phyloP scores from a whole-genome alignment of 2,113 vertebrate genomes.

The Takifugu bimaculatus region DNA sequence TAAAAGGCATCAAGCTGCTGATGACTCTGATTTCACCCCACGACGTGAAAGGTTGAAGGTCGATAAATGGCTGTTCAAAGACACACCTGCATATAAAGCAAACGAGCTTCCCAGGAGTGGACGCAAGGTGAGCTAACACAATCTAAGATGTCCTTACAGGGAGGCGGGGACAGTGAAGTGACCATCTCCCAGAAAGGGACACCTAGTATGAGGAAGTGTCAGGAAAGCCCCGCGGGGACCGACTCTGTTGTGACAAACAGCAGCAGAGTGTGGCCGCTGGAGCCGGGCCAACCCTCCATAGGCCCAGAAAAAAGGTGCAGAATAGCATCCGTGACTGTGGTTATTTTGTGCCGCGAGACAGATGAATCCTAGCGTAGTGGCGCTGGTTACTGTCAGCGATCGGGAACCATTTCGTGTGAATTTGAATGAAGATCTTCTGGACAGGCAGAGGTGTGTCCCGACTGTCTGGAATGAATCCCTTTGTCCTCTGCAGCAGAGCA shows the following conservation, averaged over 20 bases:
- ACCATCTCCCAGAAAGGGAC: slow-evolving; percentile 40
- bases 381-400: not conserved
- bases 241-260: slow-evolving; percentile 25
- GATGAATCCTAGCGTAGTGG: too few relatives aligned
- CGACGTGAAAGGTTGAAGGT: slow-evolving; percentile 11
- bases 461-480: not conserved
- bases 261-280: not conserved
- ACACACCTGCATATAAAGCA: not conserved
- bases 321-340: too few relatives aligned
- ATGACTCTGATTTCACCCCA: slow-evolving; percentile 13
- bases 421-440: not conserved
- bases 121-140: slow-evolving; percentile 41
- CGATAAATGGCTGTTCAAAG: slow-evolving; percentile 30
- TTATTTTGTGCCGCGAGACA: too few relatives aligned
- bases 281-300: too few relatives aligned
- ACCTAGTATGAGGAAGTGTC: slow-evolving; percentile 50
- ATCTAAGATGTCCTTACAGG: slow-evolving; percentile 4
- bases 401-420: not conserved
- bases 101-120: slow-evolving; percentile 13
- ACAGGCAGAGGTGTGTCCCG: not conserved
- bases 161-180: slow-evolving; percentile 16
- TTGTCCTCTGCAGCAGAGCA: not conserved
- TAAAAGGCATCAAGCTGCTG: not conserved
- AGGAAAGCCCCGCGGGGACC: slow-evolving; percentile 38
- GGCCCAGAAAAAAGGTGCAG: too few relatives aligned